phyloP scores from a whole-genome alignment of 2,113 vertebrate species.

The Peromyscus leucopus region DNA sequence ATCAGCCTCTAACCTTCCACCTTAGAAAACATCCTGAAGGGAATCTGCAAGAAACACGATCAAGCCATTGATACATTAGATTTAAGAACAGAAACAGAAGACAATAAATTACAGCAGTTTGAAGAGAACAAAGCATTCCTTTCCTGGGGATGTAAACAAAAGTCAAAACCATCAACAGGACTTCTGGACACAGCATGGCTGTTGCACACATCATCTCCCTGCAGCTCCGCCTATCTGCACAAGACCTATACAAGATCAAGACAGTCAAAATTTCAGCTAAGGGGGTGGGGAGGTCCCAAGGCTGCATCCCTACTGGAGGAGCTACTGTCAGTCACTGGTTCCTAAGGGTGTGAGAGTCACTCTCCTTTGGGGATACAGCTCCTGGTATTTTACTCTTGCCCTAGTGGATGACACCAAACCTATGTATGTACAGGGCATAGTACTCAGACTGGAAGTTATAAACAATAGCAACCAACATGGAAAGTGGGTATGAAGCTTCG shows the following conservation, averaged over 20 bases:
- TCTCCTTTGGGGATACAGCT: background rate
- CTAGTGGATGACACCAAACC: background rate
- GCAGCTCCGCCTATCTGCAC: fast-evolving
- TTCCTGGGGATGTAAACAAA: background rate
- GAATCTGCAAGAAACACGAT: background rate
- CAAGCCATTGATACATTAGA: background rate
- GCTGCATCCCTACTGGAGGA: background rate
- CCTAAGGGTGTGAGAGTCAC: background rate
- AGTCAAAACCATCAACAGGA: background rate
- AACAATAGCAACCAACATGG: background rate
- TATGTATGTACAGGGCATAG: background rate
- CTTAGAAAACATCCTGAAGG: background rate
- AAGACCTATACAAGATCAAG: background rate
- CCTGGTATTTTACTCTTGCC: background rate
- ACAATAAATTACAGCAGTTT: background rate
- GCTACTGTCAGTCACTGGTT: background rate
- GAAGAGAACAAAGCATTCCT: background rate
- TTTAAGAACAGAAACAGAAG: background rate
- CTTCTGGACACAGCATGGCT: background rate
- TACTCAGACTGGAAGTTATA: background rate
- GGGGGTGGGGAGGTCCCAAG: background rate
- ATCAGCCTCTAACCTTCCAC: background rate
- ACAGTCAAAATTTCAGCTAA: background rate
- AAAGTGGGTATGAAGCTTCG: background rate
- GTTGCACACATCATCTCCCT: background rate